Percentiles rank a stretch among this genome's conserved stretches.
phyloP scores from a whole-genome alignment of 2,888 invertebrate genomes.

The Deroplatys truncata region DNA sequence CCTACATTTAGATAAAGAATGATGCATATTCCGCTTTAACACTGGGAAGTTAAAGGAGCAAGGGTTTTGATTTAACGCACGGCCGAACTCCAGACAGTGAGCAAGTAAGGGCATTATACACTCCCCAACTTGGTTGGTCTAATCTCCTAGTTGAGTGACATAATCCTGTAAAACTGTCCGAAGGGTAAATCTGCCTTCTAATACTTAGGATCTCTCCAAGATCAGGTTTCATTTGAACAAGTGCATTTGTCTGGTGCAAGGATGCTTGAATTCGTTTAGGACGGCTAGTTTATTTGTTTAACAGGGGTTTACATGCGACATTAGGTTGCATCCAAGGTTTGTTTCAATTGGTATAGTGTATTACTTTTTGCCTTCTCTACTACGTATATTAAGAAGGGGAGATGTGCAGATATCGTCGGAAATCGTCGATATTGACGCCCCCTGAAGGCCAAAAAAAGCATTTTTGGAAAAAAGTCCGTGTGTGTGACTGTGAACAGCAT shows the following conservation, averaged over 20 bases:
- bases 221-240: background rate
- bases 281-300: no score
- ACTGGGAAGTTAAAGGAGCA: background rate
- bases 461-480: no score
- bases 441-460: no score
- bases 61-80: background rate
- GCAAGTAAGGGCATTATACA: background rate
- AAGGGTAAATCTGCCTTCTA: background rate
- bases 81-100: background rate
- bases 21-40: background rate
- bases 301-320: no score
- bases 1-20: background rate
- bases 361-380: no score
- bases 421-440: no score
- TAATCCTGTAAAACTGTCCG: background rate
- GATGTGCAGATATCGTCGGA: no score
- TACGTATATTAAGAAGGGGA: no score
- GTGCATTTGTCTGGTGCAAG: background rate
- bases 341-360: no score
- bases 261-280: background rate
- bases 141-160: background rate
- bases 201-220: background rate
- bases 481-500: no score
- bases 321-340: no score
- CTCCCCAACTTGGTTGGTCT: background rate